A percentile compares a stretch with the other conserved stretches of the same genome.
Evolutionary conservation across 1,140 invertebrate species (phyloP).

Genomic region (Hycleus phaleratus): DNA sequence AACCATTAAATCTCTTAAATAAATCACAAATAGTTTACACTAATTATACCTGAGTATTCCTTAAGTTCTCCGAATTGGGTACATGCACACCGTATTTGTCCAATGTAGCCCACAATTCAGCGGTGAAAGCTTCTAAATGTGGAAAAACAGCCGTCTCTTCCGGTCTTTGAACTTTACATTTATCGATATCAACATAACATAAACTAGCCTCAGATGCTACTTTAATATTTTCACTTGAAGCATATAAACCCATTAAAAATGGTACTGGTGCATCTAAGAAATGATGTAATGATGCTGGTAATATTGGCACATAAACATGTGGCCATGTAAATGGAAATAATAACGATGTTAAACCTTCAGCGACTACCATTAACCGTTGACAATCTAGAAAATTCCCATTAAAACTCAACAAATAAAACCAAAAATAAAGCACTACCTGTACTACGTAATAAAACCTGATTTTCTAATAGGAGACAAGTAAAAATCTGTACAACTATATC

Average conservation of each 20-base stretch:
- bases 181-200: slow-evolving; percentile 95
- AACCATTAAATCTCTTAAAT: slow-evolving; percentile 1
- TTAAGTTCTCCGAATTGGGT: slow-evolving; percentile 33
- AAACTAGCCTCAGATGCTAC: slow-evolving; percentile 72
- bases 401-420: slow-evolving; percentile 2
- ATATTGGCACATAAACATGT: slow-evolving; percentile 97
- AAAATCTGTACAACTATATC: slow-evolving; percentile 91
- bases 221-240: slow-evolving; percentile 42
- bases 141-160: slow-evolving; percentile 94
- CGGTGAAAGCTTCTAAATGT: slow-evolving; percentile 74
- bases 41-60: slow-evolving; percentile 31
- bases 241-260: slow-evolving; percentile 87
- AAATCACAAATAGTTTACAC: not conserved
- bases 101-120: slow-evolving; percentile 75
- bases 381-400: slow-evolving; percentile 53
- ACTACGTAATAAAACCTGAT: slow-evolving; percentile 92
- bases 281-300: slow-evolving; percentile 89
- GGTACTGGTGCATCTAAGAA: slow-evolving; percentile 99
- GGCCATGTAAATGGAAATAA: slow-evolving; percentile 96
- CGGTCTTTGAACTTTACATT: slow-evolving; percentile 81
- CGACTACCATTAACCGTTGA: slow-evolving; percentile 92
- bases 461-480: slow-evolving; percentile 91
- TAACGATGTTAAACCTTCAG: slow-evolving; percentile 85
- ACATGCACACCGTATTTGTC: slow-evolving; percentile 61
- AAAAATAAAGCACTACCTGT: slow-evolving; percentile 45